phyloP scores from a whole-genome alignment of 1,140 invertebrate genomes.

The Hermetia illucens region DNA sequence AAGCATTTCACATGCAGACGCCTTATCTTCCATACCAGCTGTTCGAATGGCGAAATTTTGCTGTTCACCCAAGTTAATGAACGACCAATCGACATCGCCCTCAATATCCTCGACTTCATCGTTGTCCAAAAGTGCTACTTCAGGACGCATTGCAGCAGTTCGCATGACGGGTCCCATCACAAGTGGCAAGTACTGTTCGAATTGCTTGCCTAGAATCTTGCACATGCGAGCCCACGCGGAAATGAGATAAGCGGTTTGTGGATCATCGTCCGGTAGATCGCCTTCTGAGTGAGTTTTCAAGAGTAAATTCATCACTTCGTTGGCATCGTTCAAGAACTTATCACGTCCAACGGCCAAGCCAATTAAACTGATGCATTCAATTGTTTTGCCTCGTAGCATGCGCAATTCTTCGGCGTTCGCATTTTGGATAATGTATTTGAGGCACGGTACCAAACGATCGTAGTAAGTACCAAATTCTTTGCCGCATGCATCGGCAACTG shows the following conservation, averaged over 20 bases:
- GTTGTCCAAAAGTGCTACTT: constrained; percentile 92
- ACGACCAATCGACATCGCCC: constrained; percentile 92
- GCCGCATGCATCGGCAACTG: constrained; percentile 96
- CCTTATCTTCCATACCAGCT: constrained; percentile 91
- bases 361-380: constrained; percentile 97
- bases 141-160: constrained; percentile 91
- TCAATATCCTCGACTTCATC: constrained; percentile 78
- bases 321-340: constrained; percentile 88
- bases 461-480: constrained; percentile 85
- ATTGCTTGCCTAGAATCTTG: constrained; percentile 89
- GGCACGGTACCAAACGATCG: constrained; percentile 81
- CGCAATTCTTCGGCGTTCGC: constrained; percentile 77
- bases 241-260: constrained; percentile 95
- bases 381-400: constrained; percentile 86
- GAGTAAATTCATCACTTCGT: constrained; percentile 92
- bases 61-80: constrained; percentile 91
- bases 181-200: constrained; percentile 91
- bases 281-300: constrained; percentile 79
- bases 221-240: constrained; percentile 98
- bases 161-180: constrained; percentile 96
- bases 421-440: constrained; percentile 96
- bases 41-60: constrained; percentile 88
- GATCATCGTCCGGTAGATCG: constrained; percentile 84
- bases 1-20: constrained; percentile 97
- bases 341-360: constrained; percentile 93